These are phyloP conservation scores for Ecliptopera silaceata DNA, from an alignment of 2,888 invertebrate species.

Conservation along the genomic window DNA sequence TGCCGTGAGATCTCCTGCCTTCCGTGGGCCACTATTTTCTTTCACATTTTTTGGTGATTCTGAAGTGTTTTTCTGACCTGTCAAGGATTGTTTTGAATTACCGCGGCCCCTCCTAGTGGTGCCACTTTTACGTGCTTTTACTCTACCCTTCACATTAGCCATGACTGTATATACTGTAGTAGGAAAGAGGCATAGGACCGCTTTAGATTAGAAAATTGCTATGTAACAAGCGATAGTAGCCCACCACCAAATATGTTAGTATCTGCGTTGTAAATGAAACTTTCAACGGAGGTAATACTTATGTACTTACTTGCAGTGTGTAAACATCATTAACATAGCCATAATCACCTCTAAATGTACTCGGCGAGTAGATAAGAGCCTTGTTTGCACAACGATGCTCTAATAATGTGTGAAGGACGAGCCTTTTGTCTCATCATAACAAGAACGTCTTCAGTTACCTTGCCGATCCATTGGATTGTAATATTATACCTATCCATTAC, in stretches of 20 bases:
- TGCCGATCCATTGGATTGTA: conserved; percentile 52
- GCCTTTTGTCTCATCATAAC: conserved; percentile 69
- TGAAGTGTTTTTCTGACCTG: conserved; percentile 50
- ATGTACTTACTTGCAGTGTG: conserved; percentile 74
- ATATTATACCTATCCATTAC: conserved; percentile 29
- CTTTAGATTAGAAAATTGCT: conserved; percentile 42
- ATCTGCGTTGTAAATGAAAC: conserved; percentile 49
- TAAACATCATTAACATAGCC: conserved; percentile 66
- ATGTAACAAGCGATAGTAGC: conserved; percentile 56
- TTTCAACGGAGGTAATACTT: conserved; percentile 46
- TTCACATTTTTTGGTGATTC: conserved; percentile 40
- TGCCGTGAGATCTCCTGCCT: conserved; percentile 41
- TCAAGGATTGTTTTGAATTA: conserved; percentile 58
- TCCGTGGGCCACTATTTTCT: conserved; percentile 41
- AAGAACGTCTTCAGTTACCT: conserved; percentile 73
- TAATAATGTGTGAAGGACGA: conserved; percentile 79
- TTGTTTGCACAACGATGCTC: conserved; percentile 75
- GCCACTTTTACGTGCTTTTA: conserved; percentile 60
- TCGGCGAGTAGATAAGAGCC: conserved; percentile 68
- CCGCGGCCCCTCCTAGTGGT: conserved; percentile 49
- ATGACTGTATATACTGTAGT: conserved; percentile 60
- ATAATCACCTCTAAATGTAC: conserved; percentile 75
- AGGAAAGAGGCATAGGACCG: conserved; percentile 48
- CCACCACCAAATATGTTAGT: conserved; percentile 73
- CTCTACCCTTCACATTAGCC: conserved; percentile 73